These are phyloP conservation scores for Drosophila prosaltans DNA, from an alignment of 1,140 invertebrate species.

Conservation along the genomic window DNA sequence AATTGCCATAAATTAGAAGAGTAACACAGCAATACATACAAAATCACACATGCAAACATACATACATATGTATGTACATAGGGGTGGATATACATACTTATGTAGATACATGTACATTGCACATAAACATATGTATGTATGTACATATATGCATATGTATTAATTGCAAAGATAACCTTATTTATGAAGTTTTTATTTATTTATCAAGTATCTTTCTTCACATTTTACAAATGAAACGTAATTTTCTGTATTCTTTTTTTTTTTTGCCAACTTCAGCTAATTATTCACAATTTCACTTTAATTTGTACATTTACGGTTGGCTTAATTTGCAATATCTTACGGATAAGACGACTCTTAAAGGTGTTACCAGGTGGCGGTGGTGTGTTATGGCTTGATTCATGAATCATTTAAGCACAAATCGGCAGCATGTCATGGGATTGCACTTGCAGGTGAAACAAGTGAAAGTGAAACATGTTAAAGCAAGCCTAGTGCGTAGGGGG, in stretches of 20 bases:
- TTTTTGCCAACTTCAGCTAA: background rate
- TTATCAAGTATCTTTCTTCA: background rate
- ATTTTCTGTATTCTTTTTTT: background rate
- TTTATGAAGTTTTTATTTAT: background rate
- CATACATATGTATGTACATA: background rate
- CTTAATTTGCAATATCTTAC: constrained; percentile 5
- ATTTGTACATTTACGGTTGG: background rate
- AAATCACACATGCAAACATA: background rate
- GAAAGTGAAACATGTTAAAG: constrained; percentile 12
- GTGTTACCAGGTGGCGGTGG: background rate
- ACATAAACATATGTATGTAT: background rate
- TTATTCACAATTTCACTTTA: background rate
- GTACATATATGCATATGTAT: too few species aligned
- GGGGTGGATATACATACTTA: background rate
- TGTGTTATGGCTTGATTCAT: background rate
- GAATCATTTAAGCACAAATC: constrained; percentile 16
- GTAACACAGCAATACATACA: background rate
- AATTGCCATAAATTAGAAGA: constrained; percentile 49
- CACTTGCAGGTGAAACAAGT: constrained; percentile 14
- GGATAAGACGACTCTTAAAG: background rate
- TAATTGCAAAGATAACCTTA: background rate
- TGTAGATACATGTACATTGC: background rate
- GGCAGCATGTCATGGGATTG: background rate
- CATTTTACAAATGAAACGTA: background rate
- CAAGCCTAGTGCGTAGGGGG: background rate